A percentile compares a stretch with the other conserved stretches of the same genome.
Evolutionary conservation across 2,797 vertebrate genomes (phyloP).

Genomic region (Neosilurus mollespiculum): DNA sequence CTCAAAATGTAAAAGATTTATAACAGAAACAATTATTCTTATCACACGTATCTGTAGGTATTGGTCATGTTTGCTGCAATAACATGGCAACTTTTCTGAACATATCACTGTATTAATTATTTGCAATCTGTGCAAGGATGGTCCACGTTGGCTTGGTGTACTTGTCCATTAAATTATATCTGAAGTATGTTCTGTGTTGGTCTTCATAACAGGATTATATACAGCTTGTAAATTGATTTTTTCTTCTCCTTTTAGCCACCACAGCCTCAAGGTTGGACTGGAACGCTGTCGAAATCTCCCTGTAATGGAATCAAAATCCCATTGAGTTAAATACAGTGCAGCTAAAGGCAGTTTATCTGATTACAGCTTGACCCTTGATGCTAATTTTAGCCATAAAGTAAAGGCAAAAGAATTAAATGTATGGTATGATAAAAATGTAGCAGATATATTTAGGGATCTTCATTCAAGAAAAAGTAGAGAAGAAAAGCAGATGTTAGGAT

Average conservation of each 20-base stretch:
- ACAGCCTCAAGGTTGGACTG: slow-evolving; percentile 11
- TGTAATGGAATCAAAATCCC: not conserved
- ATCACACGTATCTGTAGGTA: not conserved
- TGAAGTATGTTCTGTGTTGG: not conserved
- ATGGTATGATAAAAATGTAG: not conserved
- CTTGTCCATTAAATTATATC: not conserved
- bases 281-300: slow-evolving; percentile 6
- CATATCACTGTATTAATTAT: not conserved
- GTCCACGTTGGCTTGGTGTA: not conserved
- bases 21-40: not conserved
- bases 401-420: not conserved
- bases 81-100: not conserved
- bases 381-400: not conserved
- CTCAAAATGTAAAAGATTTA: not conserved
- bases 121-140: not conserved
- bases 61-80: not conserved
- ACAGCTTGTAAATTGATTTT: slow-evolving; percentile 13
- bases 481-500: no score
- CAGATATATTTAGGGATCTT: no score
- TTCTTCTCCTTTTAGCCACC: not conserved
- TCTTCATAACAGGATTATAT: not conserved
- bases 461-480: no score
- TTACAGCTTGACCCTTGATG: not conserved
- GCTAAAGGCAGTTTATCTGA: slow-evolving; percentile 6
- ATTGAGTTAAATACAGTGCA: not conserved